Percentiles rank a stretch among this genome's conserved stretches.
These are phyloP conservation scores for Argopecten irradians DNA, from an alignment of 1,140 invertebrate genomes.

Conservation along the genomic window DNA sequence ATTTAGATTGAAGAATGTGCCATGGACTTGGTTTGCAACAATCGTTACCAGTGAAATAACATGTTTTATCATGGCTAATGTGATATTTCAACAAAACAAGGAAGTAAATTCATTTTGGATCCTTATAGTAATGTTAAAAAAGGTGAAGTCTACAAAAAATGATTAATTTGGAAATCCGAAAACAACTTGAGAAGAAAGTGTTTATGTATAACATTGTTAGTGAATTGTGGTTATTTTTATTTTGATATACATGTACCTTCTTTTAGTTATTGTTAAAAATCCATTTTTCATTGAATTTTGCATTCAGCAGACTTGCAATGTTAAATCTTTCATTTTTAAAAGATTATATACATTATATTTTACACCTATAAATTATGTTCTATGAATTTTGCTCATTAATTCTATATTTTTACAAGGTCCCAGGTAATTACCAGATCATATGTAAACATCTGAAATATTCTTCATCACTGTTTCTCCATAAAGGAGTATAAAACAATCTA, in stretches of 20 bases:
- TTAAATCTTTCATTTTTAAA: neutral
- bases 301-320: neutral
- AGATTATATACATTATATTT: neutral
- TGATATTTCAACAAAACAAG: neutral
- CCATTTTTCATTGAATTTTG: neutral
- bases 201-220: neutral
- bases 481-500: too few species aligned
- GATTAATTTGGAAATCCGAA: neutral
- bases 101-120: neutral
- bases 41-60: neutral
- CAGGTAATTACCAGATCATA: too few species aligned
- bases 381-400: too few species aligned
- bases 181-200: neutral
- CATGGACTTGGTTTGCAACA: neutral
- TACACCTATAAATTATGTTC: neutral
- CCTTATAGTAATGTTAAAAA: neutral
- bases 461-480: too few species aligned
- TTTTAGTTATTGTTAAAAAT: conserved; percentile 12
- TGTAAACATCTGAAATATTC: too few species aligned
- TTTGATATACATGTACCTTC: neutral
- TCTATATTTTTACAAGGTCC: too few species aligned
- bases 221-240: neutral
- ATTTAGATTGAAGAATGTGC: neutral
- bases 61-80: neutral
- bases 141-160: neutral